These are phyloP conservation scores for Bucorvus abyssinicus DNA, from an alignment of 2,797 vertebrate genomes.

Conservation along the genomic window DNA sequence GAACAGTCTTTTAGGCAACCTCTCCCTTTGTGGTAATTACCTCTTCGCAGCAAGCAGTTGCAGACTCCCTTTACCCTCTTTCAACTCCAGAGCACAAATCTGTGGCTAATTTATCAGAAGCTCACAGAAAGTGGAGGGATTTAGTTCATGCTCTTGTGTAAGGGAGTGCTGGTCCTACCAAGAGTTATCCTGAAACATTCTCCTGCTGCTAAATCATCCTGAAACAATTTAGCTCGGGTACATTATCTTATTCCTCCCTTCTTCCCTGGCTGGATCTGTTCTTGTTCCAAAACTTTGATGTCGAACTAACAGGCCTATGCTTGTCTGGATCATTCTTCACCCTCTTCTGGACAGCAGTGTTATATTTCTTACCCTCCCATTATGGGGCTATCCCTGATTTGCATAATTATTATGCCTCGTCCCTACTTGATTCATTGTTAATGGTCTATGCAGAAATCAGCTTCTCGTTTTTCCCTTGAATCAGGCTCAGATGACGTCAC, in stretches of 20 bases:
- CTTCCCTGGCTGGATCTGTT: neutral
- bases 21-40: neutral
- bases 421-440: neutral
- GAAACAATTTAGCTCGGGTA: neutral
- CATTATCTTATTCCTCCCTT: neutral
- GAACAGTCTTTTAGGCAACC: neutral
- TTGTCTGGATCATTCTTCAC: neutral
- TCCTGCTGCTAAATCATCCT: neutral
- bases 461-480: neutral
- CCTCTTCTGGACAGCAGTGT: neutral
- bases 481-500: neutral
- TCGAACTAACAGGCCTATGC: neutral
- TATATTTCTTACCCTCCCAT: neutral
- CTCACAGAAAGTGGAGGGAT: neutral
- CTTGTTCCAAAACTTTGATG: neutral
- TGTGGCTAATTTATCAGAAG: neutral
- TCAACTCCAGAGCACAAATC: neutral
- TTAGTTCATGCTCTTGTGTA: neutral
- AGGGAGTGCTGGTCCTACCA: neutral
- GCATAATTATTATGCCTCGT: neutral
- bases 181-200: neutral
- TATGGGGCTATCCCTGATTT: neutral
- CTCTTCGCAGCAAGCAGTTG: neutral
- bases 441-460: neutral
- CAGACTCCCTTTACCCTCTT: neutral